Evolutionary conservation across 2,888 invertebrate genomes (phyloP), one percentile per base, ranked within the genome.

Genomic region (Gymnocheta viridis): DNA sequence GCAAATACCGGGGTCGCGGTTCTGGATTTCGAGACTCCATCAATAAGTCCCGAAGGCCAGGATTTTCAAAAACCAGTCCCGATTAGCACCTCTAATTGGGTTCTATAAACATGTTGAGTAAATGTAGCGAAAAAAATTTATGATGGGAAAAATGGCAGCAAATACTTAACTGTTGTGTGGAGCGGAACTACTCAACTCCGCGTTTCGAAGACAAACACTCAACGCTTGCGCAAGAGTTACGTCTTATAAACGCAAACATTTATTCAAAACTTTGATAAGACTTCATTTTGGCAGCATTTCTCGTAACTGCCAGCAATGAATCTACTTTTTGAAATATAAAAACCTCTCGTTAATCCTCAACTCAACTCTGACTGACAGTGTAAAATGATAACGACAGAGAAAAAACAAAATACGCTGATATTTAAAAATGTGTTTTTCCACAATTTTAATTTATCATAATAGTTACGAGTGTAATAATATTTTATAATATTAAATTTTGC

Each of bases 371-470:
- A 29, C 49, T n/a, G 24, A 60, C 4, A 54, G 14, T 9, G 9
- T 60, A 7, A 7, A 62, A 35, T n/a, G n/a, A n/a, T n/a, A n/a
- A n/a, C n/a, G n/a, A n/a, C n/a, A 27, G 27, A 69, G 7, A n/a
- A 38, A 56, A 49, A 32, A 9, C 49, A 60, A 14, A 29, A 47
- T n/a, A 35, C n/a, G n/a, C 29, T 54, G 24, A 44, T 54, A 47
- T 17, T 62, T n/a, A 41, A 51, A 64, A 22, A 17, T 70, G 24
- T 54, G 70, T 62, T 79, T 70, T 70, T 70, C 69, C 79, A 64
- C n/a, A 56, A 72, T 72, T 79, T 79, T 9, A 10, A 66, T 79
- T 72, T 27, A 44, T 72, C 64, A 72, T 56, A 27, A 14, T 14
- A 27, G 4, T 4, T 14, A 4, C 14, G 49, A 49, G 19, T 49